These are phyloP conservation scores for Danaus melanippus DNA, from an alignment of 1,140 invertebrate genomes.

Conservation along the genomic window DNA sequence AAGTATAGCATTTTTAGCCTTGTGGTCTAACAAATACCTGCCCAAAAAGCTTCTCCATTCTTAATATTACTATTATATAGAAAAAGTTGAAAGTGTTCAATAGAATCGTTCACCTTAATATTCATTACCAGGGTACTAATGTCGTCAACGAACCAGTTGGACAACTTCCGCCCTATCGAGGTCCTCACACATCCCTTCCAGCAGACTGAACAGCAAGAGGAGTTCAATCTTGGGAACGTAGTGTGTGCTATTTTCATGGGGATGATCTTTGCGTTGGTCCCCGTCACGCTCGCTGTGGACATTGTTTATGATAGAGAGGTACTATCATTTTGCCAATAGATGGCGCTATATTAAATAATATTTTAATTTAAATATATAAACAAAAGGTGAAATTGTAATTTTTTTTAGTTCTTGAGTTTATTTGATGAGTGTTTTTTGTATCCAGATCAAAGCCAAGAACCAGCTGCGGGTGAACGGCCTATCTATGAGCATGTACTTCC, in stretches of 20 bases:
- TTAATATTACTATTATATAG: too few relatives aligned
- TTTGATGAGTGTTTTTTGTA: constrained; percentile 23
- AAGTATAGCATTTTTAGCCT: too few relatives aligned
- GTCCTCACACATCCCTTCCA: constrained; percentile 78
- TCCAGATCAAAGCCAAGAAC: constrained; percentile 86
- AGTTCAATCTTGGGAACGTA: constrained; percentile 81
- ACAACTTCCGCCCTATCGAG: constrained; percentile 56
- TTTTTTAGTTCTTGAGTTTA: neutral
- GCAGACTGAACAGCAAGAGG: constrained; percentile 77
- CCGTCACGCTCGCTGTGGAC: constrained; percentile 83
- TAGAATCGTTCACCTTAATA: too few relatives aligned
- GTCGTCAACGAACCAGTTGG: constrained; percentile 40
- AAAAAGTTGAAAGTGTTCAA: too few relatives aligned
- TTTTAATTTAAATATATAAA: too few relatives aligned
- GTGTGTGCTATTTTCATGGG: constrained; percentile 82
- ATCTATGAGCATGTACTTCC: constrained; percentile 83
- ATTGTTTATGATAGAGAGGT: constrained; percentile 88
- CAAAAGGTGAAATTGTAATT: too few relatives aligned
- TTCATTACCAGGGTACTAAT: constrained; percentile 40
- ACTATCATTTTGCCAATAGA: neutral
- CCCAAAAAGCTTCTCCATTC: too few relatives aligned
- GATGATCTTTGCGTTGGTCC: constrained; percentile 83
- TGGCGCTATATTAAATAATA: neutral
- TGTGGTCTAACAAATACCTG: too few relatives aligned
- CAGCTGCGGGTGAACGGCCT: constrained; percentile 87